Evolutionary conservation across 92 coral and sea anemone species (phyloP), one percentile per base, ranked within the genome.

Genomic region (Micromussa lordhowensis): DNA sequence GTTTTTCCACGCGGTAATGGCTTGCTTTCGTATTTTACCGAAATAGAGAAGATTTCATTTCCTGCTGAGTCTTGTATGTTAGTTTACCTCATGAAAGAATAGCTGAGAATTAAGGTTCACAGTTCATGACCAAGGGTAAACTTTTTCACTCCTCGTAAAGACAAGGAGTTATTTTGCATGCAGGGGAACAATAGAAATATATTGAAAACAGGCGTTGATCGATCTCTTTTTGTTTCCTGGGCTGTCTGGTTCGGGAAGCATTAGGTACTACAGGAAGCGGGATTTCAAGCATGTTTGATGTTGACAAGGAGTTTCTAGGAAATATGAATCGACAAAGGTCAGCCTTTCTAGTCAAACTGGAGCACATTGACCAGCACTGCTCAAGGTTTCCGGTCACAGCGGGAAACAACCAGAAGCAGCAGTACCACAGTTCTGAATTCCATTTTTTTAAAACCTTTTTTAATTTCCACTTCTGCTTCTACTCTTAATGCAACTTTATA

Each of bases 31-130:
- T 71, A 71, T 32, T 21, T 71, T 71, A 9, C 24, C 68, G 68
- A 38, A 24, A 14, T 49, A 19, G 48, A 14, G 49, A 11, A 55
- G n/a, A 44, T 44, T 44, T 44, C 8, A 30, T 38, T 81, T 40
- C 85, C 73, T 26, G 85, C 74, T 64, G 74, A 26, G 74, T 3
- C 2, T 38, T n/a, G 55, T 18, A 26, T 81, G 85, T 63, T 64
- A 64, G 85, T 81, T 81, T 81, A 81, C 51, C 35, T 14, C 77
- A 71, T 29, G 34, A 5, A 24, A 40, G 18, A 61, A 61, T 48
- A 63, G 73, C 75, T 40, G 68, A 24, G 85, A 81, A n/a, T 24
- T 22, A 61, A 59, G n/a, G 48, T 80, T 80, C 38, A 81, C 53
- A 63, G 85, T 82, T 44, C 73, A 19, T 38, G n/a, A 21, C 22